These are phyloP conservation scores for Tursiops truncatus DNA, from an alignment of 2,113 vertebrate genomes.

Conservation along the genomic window DNA sequence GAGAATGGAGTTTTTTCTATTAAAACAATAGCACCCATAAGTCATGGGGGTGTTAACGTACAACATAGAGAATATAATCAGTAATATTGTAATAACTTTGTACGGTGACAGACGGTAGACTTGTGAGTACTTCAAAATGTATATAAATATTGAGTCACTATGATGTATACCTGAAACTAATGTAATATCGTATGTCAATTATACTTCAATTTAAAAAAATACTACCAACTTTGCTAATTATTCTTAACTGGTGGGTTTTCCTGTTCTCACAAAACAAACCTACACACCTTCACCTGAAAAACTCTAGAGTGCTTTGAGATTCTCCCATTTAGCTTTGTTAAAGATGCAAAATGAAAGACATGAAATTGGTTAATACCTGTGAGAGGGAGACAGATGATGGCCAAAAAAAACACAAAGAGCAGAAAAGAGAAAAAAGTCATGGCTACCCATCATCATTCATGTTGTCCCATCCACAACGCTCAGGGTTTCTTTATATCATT, in stretches of 20 bases:
- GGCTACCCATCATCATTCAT: neutral
- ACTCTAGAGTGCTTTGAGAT: neutral
- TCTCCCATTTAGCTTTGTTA: neutral
- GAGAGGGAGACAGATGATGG: neutral
- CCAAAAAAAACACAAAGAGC: neutral
- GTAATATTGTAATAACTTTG: neutral
- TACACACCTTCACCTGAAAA: neutral
- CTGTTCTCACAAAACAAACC: neutral
- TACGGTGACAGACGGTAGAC: neutral
- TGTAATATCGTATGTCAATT: neutral
- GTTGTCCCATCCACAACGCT: neutral
- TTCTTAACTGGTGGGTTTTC: neutral
- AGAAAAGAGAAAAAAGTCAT: neutral
- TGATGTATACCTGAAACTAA: neutral
- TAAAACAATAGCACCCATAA: neutral
- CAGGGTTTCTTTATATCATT: neutral
- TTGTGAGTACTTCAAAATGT: neutral
- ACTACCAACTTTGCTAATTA: neutral
- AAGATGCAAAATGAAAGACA: neutral
- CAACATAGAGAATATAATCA: neutral
- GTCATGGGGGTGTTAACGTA: neutral
- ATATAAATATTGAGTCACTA: neutral
- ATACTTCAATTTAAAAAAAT: neutral
- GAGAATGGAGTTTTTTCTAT: neutral
- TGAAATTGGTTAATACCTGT: neutral